These are phyloP conservation scores for Odontamblyopus lacepedii DNA, from an alignment of 2,797 vertebrate species.

Conservation along the genomic window DNA sequence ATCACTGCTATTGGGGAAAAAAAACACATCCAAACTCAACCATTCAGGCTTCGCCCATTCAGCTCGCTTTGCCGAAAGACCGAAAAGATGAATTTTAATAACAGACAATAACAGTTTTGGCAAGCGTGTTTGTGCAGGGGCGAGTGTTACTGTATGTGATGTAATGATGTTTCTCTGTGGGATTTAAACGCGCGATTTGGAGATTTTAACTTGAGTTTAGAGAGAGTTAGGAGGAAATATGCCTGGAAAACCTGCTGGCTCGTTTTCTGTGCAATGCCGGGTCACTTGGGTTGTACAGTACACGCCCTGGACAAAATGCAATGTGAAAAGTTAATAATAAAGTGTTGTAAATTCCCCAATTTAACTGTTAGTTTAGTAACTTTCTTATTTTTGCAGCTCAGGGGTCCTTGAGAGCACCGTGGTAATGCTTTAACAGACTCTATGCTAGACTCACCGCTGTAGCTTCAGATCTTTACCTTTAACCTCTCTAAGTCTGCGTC, in stretches of 20 bases:
- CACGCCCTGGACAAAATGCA: neutral
- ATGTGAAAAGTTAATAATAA: neutral
- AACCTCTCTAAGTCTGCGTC: no score
- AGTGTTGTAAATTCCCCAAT: no score
- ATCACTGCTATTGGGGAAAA: neutral
- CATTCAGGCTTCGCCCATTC: neutral
- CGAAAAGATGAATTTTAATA: constrained; percentile 3
- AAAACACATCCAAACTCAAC: neutral
- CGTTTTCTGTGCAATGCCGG: no score
- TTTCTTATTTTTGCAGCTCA: no score
- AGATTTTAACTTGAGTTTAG: neutral
- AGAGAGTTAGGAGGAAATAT: neutral
- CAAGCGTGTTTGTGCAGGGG: no score
- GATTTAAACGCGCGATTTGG: neutral
- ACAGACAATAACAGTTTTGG: neutral
- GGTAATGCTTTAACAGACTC: no score
- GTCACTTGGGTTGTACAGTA: neutral
- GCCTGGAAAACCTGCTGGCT: neutral
- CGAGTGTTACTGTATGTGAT: neutral
- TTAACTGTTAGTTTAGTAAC: no score
- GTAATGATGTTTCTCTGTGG: neutral
- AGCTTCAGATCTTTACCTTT: no score
- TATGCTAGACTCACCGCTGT: no score
- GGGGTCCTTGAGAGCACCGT: no score
- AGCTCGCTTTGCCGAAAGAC: neutral